Evolutionary conservation across 2,888 invertebrate genomes (phyloP).

Genomic region (Volucella bombylans): DNA sequence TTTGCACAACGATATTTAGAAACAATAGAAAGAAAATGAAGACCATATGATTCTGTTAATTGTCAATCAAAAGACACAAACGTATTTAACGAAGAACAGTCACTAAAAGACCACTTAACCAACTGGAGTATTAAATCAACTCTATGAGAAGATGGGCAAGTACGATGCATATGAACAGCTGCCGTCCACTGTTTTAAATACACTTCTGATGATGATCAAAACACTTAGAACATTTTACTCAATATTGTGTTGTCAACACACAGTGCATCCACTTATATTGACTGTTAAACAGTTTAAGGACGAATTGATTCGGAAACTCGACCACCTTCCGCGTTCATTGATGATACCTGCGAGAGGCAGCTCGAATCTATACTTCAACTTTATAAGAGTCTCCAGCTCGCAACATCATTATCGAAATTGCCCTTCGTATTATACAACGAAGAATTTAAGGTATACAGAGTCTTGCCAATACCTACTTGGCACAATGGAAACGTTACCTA

Average conservation of each 20-base stretch:
- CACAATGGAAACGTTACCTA: conserved; percentile 8
- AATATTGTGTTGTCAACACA: conserved; percentile 20
- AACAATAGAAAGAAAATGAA: conserved; percentile 9
- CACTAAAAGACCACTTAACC: not conserved
- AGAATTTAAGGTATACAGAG: conserved; percentile 3
- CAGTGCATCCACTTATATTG: conserved; percentile 11
- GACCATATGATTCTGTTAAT: conserved; percentile 8
- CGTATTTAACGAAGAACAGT: conserved; percentile 20
- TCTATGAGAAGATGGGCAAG: not conserved
- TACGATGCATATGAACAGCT: not conserved
- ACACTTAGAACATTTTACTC: conserved; percentile 10
- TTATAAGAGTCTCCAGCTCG: conserved; percentile 1
- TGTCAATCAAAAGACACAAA: conserved; percentile 17
- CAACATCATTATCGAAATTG: conserved; percentile 15
- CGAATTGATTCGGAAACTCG: conserved; percentile 10
- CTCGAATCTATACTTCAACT: conserved; percentile 17
- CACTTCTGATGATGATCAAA: conserved; percentile 14
- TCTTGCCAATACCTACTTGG: conserved; percentile 4
- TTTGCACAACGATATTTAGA: conserved; percentile 13
- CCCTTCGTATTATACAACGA: conserved; percentile 17
- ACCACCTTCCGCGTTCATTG: conserved; percentile 1
- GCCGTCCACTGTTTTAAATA: conserved; percentile 8
- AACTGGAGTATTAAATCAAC: not conserved
- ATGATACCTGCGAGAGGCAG: conserved; percentile 20
- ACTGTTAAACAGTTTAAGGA: conserved; percentile 25